phyloP scores from a whole-genome alignment of 2,113 vertebrate species.

The Microcebus murinus region DNA sequence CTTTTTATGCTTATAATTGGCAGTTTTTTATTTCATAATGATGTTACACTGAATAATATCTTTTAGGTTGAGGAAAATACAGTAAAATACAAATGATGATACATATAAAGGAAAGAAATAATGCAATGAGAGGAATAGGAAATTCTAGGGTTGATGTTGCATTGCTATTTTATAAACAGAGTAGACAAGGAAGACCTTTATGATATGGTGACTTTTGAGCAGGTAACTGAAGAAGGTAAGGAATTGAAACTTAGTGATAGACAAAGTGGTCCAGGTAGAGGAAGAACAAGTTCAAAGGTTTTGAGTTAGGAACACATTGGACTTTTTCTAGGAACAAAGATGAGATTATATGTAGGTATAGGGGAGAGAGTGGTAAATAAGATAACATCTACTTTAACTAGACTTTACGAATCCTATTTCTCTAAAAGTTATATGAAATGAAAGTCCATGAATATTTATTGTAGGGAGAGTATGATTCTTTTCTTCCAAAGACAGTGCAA shows the following conservation, averaged over 20 bases:
- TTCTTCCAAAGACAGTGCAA: background rate
- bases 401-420: background rate
- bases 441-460: background rate
- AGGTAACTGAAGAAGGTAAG: background rate
- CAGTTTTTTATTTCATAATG: background rate
- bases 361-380: background rate
- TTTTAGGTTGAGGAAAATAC: background rate
- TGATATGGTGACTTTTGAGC: background rate
- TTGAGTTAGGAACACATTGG: background rate
- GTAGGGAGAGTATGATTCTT: background rate
- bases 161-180: background rate
- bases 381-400: background rate
- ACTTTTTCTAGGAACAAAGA: background rate
- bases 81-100: background rate
- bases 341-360: background rate
- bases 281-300: background rate
- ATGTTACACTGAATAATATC: background rate
- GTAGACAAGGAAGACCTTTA: background rate
- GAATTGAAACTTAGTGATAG: background rate
- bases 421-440: background rate
- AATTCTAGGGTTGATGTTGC: background rate
- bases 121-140: background rate
- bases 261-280: background rate
- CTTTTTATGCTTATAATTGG: background rate
- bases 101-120: background rate